Base-by-base conservation (phyloP, 2,113 vertebrate genomes). In the Myotis yumanensis region DNA sequence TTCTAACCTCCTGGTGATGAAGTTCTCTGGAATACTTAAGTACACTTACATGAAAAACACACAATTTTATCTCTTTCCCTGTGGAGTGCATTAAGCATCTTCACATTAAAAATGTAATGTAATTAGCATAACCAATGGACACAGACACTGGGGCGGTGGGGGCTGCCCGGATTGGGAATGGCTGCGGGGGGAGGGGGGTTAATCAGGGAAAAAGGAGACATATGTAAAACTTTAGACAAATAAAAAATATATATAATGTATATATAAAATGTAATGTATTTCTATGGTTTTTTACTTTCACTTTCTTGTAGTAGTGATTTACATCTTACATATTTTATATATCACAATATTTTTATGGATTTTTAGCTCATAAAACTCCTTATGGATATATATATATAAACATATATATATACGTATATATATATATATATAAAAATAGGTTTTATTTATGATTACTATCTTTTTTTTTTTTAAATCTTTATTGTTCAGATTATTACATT, bases 21-120 rank as follows among this genome's bases (percentile, higher is more conserved):
- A 92, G 51, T 97, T 62, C 30, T 93, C 82, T 93, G 52, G 86
- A 97, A 93, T 43, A 43, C 14, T 83, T 96, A 32, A 93, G 16
- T 88, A 59, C 86, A 76, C 90, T 69, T 87, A 68, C 57, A 86
- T 77, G n/a, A 93, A 51, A 92, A 90, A 25, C 11, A 95, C 88
- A 23, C 12, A 32, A 14, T 82, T 94, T 92, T 84, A 35, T 91
- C 59, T 90, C 35, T 82, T 43, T 66, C 14, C 79, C 91, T 77
- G 10, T 95, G 59, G 76, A 73, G 37, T 81, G 14, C 10, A 0
- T 83, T 73, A 95, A 95, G 73, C 51, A 54, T 82, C 72, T 64
- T n/a, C 22, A 85, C 62, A 69, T 95, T 93, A 97, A 95, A 96
- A 92, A 32, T 62, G 76, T 89, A 69, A 85, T 59, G 57, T 59